Conservation (phyloP, 2,888 invertebrate genomes). For the Odontothrips loti region DNA sequence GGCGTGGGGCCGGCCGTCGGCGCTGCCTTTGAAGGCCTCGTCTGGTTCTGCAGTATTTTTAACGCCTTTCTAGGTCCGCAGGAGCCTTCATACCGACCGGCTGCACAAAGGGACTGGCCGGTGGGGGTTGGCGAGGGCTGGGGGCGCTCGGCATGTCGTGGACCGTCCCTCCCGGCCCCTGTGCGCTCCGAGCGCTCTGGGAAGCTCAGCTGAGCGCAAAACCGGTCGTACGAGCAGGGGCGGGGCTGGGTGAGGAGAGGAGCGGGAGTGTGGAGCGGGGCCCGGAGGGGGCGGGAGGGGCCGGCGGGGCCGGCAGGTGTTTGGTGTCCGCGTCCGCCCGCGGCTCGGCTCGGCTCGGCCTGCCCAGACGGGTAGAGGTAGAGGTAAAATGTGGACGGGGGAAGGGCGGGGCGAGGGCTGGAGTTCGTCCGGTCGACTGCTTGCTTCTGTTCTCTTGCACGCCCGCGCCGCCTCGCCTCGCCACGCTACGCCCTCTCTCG, state of each 20-base stretch:
- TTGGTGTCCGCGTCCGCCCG: not conserved
- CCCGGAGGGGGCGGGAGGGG: not conserved
- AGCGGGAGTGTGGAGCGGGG: not conserved
- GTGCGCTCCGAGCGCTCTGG: not conserved
- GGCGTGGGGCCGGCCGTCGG: not conserved
- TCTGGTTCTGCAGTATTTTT: not conserved
- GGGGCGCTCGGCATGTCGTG: not conserved
- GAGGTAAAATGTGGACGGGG: not conserved
- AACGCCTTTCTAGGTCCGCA: not conserved
- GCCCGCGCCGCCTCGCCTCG: not conserved
- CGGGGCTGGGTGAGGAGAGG: not conserved
- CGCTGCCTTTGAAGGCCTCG: not conserved
- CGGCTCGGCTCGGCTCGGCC: not conserved
- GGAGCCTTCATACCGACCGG: not conserved
- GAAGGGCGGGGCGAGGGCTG: not conserved
- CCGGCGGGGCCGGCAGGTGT: not conserved
- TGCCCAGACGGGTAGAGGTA: too few species aligned
- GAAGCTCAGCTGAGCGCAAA: constrained; percentile 23
- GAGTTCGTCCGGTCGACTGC: not conserved
- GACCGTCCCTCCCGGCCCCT: not conserved
- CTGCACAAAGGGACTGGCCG: not conserved
- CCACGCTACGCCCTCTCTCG: not conserved
- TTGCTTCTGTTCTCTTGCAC: not conserved
- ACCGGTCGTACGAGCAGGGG: not conserved
- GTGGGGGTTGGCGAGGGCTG: not conserved